Conservation (phyloP, 2,113 vertebrate genomes). For the Alosa alosa region DNA sequence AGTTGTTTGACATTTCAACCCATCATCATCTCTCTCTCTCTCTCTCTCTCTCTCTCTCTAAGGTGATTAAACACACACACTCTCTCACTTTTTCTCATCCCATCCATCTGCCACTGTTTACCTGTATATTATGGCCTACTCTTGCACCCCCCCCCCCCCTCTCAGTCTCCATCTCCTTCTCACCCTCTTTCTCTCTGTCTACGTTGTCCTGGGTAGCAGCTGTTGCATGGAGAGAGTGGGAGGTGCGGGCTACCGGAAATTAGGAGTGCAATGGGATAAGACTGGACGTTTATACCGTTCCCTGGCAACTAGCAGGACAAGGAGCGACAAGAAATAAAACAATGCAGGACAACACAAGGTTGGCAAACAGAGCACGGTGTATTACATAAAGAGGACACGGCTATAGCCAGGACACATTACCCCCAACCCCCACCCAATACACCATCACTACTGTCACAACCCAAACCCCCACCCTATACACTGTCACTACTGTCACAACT, state of each 20-base stretch:
- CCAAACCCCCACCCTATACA: neutral
- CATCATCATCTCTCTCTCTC: neutral
- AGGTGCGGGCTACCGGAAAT: constrained; percentile 70
- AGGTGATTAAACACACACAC: too few species aligned
- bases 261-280: constrained; percentile 72
- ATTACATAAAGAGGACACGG: neutral
- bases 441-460: neutral
- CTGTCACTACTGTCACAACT: too few species aligned
- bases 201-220: constrained; percentile 53
- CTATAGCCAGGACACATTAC: neutral
- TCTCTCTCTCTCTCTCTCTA: neutral
- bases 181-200: constrained; percentile 34
- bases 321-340: constrained; percentile 39
- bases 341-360: constrained; percentile 32
- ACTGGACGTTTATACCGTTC: constrained; percentile 61
- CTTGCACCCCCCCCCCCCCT: neutral
- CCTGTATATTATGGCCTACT: constrained; percentile 9
- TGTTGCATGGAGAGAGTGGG: constrained; percentile 59
- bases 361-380: neutral
- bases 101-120: neutral
- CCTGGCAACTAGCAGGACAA: constrained; percentile 62
- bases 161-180: neutral
- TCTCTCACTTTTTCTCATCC: neutral
- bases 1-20: constrained; percentile 5
- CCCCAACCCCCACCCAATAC: neutral